Base-by-base conservation (phyloP, 1,140 invertebrate species). In the Chironomus striatipennis region DNA sequence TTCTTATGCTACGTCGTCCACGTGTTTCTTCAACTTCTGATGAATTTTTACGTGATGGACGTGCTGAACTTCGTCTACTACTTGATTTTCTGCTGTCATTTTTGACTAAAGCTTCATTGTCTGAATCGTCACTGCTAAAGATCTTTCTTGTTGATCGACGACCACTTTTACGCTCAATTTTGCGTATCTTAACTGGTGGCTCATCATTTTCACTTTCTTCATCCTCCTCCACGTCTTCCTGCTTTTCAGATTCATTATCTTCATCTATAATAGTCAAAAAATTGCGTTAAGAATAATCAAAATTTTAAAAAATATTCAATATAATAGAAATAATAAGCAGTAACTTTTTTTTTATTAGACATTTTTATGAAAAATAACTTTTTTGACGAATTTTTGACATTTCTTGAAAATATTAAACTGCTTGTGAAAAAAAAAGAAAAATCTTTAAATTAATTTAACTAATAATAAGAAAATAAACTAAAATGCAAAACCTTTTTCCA, bases 11-110 rank as follows among this genome's bases (percentile, higher is more conserved):
- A 34, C 24, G 24, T 34, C 2, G 24, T 83, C 6, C 79, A 75
- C 34, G 43, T 76, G 74, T 8, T 57, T 74, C 73, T 42, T 81
- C 79, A 76, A 83, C 78, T 76, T 82, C 79, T 7, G 83, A 84
- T 76, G 80, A 79, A 72, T 81, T 79, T 43, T 72, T 43, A 74
- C 67, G 76, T 73, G 75, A 77, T 18, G 79, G 78, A 74, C 80
- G 80, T 5, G 12, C n/a, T 15, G 76, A 77, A 20, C 84, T 83
- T 42, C 84, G 82, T 47, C 80, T 80, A 73, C 79, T 82, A 76
- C 83, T 74, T 17, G 43, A 80, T 82, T 80, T 57, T 81, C 77
- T 21, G 77, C 76, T 18, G 81, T 83, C 81, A 34, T 72, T 70
- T 21, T 70, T 70, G 7, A 6, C 65, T 70, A 17, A 17, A 20